These are phyloP conservation scores for Chaunax sp. DNA, from an alignment of 2,797 vertebrate species.

Conservation along the genomic window DNA sequence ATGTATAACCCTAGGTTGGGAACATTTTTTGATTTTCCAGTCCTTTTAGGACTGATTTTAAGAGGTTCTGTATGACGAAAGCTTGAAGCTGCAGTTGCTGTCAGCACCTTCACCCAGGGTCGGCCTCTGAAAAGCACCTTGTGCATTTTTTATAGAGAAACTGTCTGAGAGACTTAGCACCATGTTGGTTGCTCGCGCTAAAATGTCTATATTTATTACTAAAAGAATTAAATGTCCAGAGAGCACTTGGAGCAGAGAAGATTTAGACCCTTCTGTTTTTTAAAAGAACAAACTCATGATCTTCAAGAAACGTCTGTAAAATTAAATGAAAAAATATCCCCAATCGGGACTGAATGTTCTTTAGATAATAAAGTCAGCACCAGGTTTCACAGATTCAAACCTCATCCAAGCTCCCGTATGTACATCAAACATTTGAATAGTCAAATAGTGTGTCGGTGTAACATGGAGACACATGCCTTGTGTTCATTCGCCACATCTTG, in stretches of 20 bases:
- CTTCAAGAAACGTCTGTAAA: not conserved
- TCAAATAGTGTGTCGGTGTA: constrained; percentile 41
- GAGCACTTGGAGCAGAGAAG: constrained; percentile 11
- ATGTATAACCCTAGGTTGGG: too few relatives aligned
- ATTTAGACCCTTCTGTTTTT: not conserved
- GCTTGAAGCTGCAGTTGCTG: too few relatives aligned
- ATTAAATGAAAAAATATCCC: not conserved
- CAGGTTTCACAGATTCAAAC: constrained; percentile 25
- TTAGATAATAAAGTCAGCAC: constrained; percentile 3
- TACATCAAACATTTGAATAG: constrained; percentile 41
- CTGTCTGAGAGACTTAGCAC: constrained; percentile 34
- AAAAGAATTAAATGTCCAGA: constrained; percentile 42
- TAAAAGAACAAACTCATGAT: constrained; percentile 13
- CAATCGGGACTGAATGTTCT: not conserved
- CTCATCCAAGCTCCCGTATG: not conserved
- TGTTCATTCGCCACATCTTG: constrained; percentile 53
- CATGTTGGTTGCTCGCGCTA: constrained; percentile 6
- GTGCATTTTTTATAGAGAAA: constrained; percentile 39
- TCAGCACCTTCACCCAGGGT: constrained; percentile 36
- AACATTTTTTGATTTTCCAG: too few relatives aligned
- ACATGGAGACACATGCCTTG: constrained; percentile 54
- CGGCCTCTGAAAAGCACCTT: not conserved
- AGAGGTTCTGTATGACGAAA: constrained; percentile 28
- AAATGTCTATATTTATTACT: constrained; percentile 54
- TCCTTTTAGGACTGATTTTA: not conserved